Conservation (phyloP, 2,113 vertebrate genomes). For the Xiphophorus couchianus region DNA sequence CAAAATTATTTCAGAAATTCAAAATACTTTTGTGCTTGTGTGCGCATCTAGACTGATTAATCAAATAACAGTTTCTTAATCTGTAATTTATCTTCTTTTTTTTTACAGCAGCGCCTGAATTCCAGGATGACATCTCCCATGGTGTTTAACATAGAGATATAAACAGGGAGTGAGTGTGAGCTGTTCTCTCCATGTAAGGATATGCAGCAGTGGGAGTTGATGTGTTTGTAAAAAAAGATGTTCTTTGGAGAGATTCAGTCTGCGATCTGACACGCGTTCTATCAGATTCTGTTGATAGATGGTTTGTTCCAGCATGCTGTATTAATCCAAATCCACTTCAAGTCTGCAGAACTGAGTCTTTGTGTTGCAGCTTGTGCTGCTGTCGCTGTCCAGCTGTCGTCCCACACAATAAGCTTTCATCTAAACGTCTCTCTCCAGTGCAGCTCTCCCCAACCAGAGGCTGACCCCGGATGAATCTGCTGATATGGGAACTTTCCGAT, state of each 20-base stretch:
- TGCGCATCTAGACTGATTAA: neutral
- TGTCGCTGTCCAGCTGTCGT: constrained; percentile 1
- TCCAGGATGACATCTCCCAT: constrained; percentile 32
- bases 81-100: neutral
- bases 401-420: neutral
- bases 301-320: neutral
- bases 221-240: constrained; percentile 27
- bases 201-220: constrained; percentile 17
- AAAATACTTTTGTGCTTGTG: neutral
- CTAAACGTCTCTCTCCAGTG: constrained; percentile 1
- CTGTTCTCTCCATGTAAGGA: constrained; percentile 69
- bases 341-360: neutral
- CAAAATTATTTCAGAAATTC: neutral
- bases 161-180: constrained; percentile 43
- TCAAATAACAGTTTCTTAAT: neutral
- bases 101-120: constrained; percentile 19
- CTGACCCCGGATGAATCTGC: constrained; percentile 7
- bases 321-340: constrained; percentile 25
- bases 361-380: neutral
- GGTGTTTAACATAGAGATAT: constrained; percentile 27
- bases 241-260: constrained; percentile 16
- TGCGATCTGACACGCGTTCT: constrained; percentile 16
- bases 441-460: neutral
- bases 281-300: constrained; percentile 25
- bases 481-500: constrained; percentile 22